Conservation (phyloP, 2,888 invertebrate genomes). For the Kryphioiulus occultus region DNA sequence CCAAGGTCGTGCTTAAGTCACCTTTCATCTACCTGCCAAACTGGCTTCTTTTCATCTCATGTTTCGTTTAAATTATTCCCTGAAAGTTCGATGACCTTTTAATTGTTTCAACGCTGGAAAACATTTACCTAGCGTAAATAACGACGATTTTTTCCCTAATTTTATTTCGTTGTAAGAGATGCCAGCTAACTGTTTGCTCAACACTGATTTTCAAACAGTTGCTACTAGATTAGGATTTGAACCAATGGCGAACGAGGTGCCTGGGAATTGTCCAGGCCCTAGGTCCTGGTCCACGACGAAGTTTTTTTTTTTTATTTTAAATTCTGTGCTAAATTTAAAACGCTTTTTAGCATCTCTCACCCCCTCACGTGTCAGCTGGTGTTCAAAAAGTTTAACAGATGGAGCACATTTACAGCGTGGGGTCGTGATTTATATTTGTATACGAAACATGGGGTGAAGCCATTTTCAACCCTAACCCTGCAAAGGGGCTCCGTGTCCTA, state of each 20-base stretch:
- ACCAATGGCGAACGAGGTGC: neutral
- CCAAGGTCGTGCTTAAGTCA: too few species aligned
- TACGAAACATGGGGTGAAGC: neutral
- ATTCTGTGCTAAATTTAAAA: neutral
- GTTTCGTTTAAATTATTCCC: neutral
- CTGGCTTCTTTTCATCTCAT: neutral
- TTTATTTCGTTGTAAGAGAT: neutral
- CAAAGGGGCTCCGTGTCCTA: neutral
- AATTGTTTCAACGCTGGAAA: neutral
- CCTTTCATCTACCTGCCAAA: neutral
- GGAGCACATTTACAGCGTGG: neutral
- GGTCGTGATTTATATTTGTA: conserved; percentile 23
- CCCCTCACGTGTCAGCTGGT: neutral
- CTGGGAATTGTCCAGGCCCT: neutral
- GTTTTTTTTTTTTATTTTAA: neutral
- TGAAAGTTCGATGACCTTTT: neutral
- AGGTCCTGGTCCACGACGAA: neutral
- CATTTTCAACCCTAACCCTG: neutral
- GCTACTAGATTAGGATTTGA: neutral
- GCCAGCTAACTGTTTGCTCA: neutral
- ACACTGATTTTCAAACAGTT: neutral
- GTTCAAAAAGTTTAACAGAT: conserved; percentile 1
- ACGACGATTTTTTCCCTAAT: neutral
- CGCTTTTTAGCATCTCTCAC: neutral
- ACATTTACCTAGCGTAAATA: neutral